These are phyloP conservation scores for Eudyptes chrysolophus DNA, from an alignment of 2,113 vertebrate species.

Conservation along the genomic window DNA sequence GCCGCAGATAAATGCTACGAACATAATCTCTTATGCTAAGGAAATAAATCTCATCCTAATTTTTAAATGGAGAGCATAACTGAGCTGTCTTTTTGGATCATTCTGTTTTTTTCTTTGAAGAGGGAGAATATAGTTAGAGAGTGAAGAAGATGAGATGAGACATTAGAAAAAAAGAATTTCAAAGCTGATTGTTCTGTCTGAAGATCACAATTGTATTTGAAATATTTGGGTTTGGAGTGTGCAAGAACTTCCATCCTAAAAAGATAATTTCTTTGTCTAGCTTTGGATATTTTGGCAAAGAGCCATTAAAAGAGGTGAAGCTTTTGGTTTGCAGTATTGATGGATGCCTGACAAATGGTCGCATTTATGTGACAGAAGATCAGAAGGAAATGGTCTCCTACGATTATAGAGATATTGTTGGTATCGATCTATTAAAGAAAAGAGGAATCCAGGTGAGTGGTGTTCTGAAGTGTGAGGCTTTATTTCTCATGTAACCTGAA, in stretches of 20 bases:
- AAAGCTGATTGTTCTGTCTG: not conserved
- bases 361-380: constrained; percentile 78
- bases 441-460: constrained; percentile 82
- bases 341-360: constrained; percentile 87
- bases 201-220: not conserved
- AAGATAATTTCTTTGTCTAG: constrained; percentile 73
- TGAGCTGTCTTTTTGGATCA: not conserved
- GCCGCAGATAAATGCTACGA: not conserved
- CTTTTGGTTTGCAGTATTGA: constrained; percentile 87
- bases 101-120: not conserved
- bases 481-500: not conserved
- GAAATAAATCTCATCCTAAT: not conserved
- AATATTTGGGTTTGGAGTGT: not conserved
- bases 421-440: constrained; percentile 78
- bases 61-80: not conserved
- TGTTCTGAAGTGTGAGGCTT: not conserved
- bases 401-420: constrained; percentile 78
- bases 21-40: not conserved
- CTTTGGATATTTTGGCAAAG: constrained; percentile 90
- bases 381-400: constrained; percentile 85
- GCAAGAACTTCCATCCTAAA: not conserved
- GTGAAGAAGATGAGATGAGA: not conserved
- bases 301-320: constrained; percentile 79
- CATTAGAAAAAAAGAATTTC: not conserved
- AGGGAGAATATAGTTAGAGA: not conserved